Evolutionary conservation across 2,888 invertebrate genomes (phyloP), one percentile per base, ranked within the genome.

Genomic region (Eristalis intricaria): DNA sequence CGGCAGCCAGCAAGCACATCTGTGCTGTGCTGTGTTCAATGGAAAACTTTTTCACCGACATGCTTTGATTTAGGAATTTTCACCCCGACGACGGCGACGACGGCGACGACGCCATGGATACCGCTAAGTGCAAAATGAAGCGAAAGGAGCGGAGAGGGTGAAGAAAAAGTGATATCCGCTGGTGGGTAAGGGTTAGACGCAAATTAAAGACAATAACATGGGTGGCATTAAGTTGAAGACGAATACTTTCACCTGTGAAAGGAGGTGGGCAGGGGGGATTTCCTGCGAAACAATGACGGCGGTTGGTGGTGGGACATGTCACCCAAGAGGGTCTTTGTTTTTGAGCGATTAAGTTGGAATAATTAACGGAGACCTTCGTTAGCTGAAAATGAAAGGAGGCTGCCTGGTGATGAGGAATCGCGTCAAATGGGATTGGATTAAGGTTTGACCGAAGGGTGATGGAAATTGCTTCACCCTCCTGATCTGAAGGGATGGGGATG

Each of bases 51-150:
- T 69, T 23, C 32, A 23, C 22, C 60, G 22, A 68, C 40, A 43
- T 61, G 50, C 15, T 63, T 77, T 77, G 77, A 69, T 69, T 77
- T 69, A 56, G 7, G 35, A 56, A 29, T 60, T 32, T 40, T 29
- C 22, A 19, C 15, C 15, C 35, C n/a, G 8, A 22, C 23, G 58
- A 5, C n/a, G n/a, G n/a, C n/a, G n/a, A 22, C 23, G 58, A 5
- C n/a, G n/a, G n/a, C n/a, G n/a, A n/a, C n/a, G 50, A 5, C 13
- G 23, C 0, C 32, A 32, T 13, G 23, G 50, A 26, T 56, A 23
- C n/a, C 1, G 22, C 38, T 38, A 38, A 38, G 38, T 38, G 56
- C 13, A 7, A 35, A 64, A 64, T 22, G 19, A 38, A 43, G 29
- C 15, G 35, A 64, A 19, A 50, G 15, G 38, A 38, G 13, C 38